Percentiles rank a stretch among this genome's conserved stretches.
These are phyloP conservation scores for Meghimatium bilineatum DNA, from an alignment of 2,888 invertebrate species.

Conservation along the genomic window DNA sequence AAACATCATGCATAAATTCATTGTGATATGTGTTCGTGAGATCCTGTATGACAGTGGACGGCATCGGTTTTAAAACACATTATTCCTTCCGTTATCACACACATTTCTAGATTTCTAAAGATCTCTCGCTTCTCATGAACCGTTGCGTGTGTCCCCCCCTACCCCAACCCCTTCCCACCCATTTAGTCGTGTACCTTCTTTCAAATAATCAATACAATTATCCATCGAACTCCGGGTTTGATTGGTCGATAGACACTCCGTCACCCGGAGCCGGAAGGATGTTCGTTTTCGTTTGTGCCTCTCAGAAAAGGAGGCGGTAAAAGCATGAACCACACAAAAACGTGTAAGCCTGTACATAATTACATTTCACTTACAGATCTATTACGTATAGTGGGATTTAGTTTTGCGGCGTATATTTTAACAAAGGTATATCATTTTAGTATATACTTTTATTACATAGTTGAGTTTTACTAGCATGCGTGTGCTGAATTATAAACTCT, in stretches of 20 bases:
- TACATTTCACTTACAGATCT: too few species aligned
- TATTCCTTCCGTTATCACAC: not conserved
- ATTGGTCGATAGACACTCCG: slow-evolving; percentile 9
- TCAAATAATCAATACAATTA: slow-evolving; percentile 4
- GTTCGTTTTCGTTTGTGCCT: not conserved
- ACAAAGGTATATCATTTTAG: too few species aligned
- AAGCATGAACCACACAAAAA: not conserved
- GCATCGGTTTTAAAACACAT: too few species aligned
- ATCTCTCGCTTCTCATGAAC: slow-evolving; percentile 5
- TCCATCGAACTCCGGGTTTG: not conserved
- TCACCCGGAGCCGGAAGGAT: not conserved
- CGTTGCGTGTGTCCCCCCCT: not conserved
- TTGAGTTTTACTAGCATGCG: too few species aligned
- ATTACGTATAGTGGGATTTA: too few species aligned
- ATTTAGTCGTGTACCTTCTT: not conserved
- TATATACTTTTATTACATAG: too few species aligned
- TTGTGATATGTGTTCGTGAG: too few species aligned
- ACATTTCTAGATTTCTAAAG: not conserved
- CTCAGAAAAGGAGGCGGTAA: not conserved
- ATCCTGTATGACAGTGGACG: too few species aligned
- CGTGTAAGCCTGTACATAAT: not conserved
- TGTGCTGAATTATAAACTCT: too few species aligned
- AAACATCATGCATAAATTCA: too few species aligned
- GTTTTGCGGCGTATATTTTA: too few species aligned
- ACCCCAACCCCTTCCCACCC: too few species aligned